These are phyloP conservation scores for Oscheius myriophilus DNA, from an alignment of 2,888 invertebrate species.

Conservation along the genomic window DNA sequence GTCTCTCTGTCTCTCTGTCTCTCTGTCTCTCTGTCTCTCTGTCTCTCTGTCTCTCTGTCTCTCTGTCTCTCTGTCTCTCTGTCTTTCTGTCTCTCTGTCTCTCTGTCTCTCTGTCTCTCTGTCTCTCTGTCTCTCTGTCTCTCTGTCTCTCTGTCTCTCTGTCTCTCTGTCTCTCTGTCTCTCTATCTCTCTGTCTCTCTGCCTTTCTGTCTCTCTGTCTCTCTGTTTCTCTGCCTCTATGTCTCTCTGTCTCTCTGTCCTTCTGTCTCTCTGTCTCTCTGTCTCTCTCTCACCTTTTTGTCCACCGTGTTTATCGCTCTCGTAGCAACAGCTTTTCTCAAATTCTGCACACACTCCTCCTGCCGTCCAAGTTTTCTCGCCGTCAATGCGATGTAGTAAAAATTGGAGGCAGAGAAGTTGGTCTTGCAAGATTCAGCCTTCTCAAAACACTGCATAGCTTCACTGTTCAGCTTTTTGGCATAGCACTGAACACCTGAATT, in stretches of 20 bases:
- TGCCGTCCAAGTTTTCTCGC: slow-evolving; percentile 25
- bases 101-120: background rate
- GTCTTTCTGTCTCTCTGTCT: background rate
- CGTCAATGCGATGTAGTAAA: slow-evolving; percentile 35
- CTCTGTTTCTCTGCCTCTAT: background rate
- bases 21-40: background rate
- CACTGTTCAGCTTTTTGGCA: slow-evolving; percentile 27
- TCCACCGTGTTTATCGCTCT: slow-evolving; percentile 38
- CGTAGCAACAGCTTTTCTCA: slow-evolving; percentile 25
- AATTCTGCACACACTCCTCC: slow-evolving; percentile 25
- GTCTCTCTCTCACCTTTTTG: slow-evolving; percentile 32
- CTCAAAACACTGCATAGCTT: slow-evolving; percentile 36
- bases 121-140: background rate
- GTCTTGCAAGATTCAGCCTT: slow-evolving; percentile 36
- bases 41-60: background rate
- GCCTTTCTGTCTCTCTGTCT: background rate
- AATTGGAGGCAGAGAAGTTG: slow-evolving; percentile 39
- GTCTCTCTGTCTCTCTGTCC: background rate
- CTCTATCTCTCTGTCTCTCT: background rate
- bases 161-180: background rate
- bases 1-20: background rate
- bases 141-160: background rate
- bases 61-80: background rate
- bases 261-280: background rate
- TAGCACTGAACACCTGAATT: slow-evolving; percentile 35